These are phyloP conservation scores for Epizoanthus rinbou DNA, from an alignment of 92 coral and sea anemone species.

Conservation along the genomic window DNA sequence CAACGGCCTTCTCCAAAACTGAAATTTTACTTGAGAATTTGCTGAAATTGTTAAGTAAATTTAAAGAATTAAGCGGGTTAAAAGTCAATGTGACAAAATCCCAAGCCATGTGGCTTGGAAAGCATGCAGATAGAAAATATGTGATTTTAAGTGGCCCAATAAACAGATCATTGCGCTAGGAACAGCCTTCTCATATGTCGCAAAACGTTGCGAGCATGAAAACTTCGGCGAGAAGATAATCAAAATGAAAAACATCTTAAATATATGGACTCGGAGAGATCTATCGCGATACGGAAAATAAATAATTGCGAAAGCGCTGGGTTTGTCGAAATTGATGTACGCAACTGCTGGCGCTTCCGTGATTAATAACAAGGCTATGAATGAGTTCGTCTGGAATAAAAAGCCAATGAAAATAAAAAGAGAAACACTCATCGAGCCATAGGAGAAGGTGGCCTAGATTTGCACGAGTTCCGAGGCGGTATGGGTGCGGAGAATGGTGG, in stretches of 20 bases:
- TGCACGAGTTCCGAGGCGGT: no score
- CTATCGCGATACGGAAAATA: not conserved
- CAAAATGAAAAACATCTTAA: not conserved
- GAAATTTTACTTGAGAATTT: no score
- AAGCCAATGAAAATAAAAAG: no score
- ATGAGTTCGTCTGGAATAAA: no score
- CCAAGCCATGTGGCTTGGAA: conserved; percentile 24
- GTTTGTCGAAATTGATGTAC: no score
- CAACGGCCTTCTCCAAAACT: no score
- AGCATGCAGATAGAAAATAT: not conserved
- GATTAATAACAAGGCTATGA: no score
- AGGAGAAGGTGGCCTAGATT: no score
- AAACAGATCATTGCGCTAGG: not conserved
- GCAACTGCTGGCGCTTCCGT: no score
- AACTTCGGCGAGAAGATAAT: not conserved
- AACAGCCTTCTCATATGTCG: not conserved
- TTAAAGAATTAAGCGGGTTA: conserved; percentile 21
- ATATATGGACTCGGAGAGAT: not conserved
- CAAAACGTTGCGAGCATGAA: not conserved
- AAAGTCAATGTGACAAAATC: conserved; percentile 15
- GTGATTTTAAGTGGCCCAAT: not conserved
- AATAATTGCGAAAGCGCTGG: no score
- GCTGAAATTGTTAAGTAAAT: not conserved
- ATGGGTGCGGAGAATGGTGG: no score
- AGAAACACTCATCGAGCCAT: no score